Evolutionary conservation across 2,113 vertebrate genomes (phyloP).

Genomic region (Nibea albiflora): DNA sequence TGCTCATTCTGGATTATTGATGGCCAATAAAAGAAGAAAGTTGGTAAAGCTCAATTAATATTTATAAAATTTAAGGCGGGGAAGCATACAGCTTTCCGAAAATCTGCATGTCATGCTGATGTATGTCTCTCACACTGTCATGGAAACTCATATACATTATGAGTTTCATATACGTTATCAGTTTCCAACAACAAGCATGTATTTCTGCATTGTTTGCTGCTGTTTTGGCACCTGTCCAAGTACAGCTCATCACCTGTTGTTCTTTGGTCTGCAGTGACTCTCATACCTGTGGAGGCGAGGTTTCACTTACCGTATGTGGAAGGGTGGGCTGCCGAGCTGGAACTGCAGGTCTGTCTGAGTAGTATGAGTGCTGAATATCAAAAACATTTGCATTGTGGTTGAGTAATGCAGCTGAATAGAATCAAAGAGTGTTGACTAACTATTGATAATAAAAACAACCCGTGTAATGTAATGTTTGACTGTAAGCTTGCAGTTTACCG

Average conservation of each 20-base stretch:
- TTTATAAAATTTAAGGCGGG: neutral
- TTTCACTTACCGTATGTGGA: neutral
- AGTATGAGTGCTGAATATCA: conserved; percentile 16
- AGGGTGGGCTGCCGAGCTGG: conserved; percentile 9
- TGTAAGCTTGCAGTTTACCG: neutral
- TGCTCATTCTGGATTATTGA: neutral
- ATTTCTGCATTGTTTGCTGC: neutral
- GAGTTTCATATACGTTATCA: neutral
- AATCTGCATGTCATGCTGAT: neutral
- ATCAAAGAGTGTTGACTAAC: neutral
- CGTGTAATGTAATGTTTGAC: no score
- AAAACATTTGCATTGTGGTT: neutral
- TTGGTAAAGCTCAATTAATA: no score
- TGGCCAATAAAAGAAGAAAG: no score
- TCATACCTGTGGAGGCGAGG: conserved; percentile 34
- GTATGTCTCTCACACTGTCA: neutral
- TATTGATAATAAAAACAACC: no score
- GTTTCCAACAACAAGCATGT: neutral
- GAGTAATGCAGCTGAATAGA: neutral
- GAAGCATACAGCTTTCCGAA: neutral
- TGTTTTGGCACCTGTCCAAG: neutral
- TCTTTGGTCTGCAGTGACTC: neutral
- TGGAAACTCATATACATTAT: neutral
- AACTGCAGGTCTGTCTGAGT: conserved; percentile 10
- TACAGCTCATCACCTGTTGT: neutral